Conservation (phyloP, 1,140 invertebrate species). For the Drosophila ananassae region DNA sequence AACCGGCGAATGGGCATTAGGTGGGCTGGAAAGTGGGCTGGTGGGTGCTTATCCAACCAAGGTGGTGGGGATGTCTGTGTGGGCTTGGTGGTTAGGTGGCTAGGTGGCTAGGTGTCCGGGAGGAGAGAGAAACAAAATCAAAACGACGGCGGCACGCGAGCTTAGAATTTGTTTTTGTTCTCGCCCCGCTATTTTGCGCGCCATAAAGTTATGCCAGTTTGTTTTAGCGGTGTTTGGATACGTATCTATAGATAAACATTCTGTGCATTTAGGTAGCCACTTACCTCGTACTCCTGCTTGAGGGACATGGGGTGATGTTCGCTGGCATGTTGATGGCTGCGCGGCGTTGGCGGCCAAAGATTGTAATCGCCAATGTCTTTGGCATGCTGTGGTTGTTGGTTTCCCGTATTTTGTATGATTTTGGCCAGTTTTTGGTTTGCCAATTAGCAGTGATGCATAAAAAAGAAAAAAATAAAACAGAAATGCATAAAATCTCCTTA, state of each 20-base stretch:
- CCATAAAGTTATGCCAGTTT: constrained; percentile 55
- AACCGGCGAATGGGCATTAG: constrained; percentile 23
- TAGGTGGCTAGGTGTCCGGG: not conserved
- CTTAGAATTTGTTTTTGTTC: constrained; percentile 71
- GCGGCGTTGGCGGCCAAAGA: constrained; percentile 86
- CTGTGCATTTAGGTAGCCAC: constrained; percentile 33
- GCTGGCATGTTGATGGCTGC: constrained; percentile 84
- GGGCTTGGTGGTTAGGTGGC: not conserved
- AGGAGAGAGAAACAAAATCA: constrained; percentile 52
- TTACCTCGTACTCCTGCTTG: constrained; percentile 88
- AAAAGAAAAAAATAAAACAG: constrained; percentile 23
- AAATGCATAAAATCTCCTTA: not conserved
- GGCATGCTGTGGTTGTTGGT: constrained; percentile 80
- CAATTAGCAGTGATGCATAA: constrained; percentile 36
- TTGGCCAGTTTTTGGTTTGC: constrained; percentile 43
- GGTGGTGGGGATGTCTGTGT: not conserved
- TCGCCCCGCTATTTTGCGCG: constrained; percentile 5
- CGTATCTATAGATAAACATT: constrained; percentile 47
- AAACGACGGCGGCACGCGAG: constrained; percentile 61
- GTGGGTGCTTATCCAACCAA: not conserved
- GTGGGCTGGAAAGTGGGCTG: constrained; percentile 7
- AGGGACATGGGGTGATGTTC: constrained; percentile 85
- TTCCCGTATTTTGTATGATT: constrained; percentile 4
- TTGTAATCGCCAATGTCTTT: constrained; percentile 87
- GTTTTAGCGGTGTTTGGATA: constrained; percentile 28